Base-by-base conservation (phyloP, 1,140 invertebrate species). In the Drosophila suzukii region DNA sequence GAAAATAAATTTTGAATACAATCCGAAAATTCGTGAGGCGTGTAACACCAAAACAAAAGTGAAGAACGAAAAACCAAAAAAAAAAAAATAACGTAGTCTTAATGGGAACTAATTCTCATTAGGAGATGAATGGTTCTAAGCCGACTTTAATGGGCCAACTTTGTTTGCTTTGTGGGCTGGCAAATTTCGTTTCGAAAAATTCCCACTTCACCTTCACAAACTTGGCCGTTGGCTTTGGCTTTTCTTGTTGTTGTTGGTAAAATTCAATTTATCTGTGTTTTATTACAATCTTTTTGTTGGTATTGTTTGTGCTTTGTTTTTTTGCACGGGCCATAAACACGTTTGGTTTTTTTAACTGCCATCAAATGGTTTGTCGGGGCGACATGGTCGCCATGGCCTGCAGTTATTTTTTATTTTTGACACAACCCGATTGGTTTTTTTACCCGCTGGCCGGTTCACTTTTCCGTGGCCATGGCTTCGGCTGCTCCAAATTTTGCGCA, bases 311-410 rank as follows among this genome's bases (percentile, higher is more conserved):
- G 57, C 43, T 63, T 68, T 75, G 51, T 67, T 70, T 57, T 57
- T 63, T 76, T 79, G 80, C 81, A 72, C 75, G 57, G 79, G 76
- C 83, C 75, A 88, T 83, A 88, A 89, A 89, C 84, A 88, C 80
- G 84, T 88, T 89, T 86, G 56, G 50, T 73, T 46, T 63, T 65
- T 61, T 63, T 62, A 56, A 75, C 59, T 54, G 56, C 78, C 76
- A 78, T 67, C 79, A 74, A 81, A 76, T 76, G 67, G 81, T 82
- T 44, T 65, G 49, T 65, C 61, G 65, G 81, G 81, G 78, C 66
- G 67, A 70, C 67, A 57, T 32, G 75, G 75, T 74, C 84, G 68
- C 83, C 76, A 88, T 83, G 83, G 83, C 76, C 84, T 89, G 84
- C 84, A 86, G 63, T 79, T 79, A 83, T 75, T 51, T 53, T 53